phyloP scores from a whole-genome alignment of 2,888 invertebrate species.

The Drosophila kuntzei region DNA sequence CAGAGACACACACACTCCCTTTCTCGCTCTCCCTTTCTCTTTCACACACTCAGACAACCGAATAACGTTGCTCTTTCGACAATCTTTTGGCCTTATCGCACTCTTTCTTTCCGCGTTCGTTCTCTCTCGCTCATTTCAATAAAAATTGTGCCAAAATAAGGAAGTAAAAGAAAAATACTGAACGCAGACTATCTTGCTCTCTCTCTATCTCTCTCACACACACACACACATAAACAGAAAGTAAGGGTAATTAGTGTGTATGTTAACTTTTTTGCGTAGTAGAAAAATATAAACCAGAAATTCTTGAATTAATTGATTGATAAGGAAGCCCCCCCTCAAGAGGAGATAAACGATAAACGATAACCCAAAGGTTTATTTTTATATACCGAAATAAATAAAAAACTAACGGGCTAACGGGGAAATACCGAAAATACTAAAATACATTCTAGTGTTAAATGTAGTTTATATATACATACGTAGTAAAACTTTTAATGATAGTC shows the following conservation, averaged over 20 bases:
- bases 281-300: slow-evolving; percentile 3
- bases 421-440: slow-evolving; percentile 34
- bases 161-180: not conserved
- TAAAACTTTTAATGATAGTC: slow-evolving; percentile 33
- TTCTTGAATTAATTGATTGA: slow-evolving; percentile 12
- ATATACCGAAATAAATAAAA: slow-evolving; percentile 18
- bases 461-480: slow-evolving; percentile 27
- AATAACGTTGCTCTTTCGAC: slow-evolving; percentile 10
- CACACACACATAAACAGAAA: slow-evolving; percentile 26
- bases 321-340: not conserved
- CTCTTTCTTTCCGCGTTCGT: slow-evolving; percentile 1
- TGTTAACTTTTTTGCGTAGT: slow-evolving; percentile 45
- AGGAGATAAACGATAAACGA: slow-evolving; percentile 5
- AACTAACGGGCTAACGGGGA: slow-evolving; percentile 32
- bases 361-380: slow-evolving; percentile 42
- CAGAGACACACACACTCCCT: slow-evolving; percentile 6
- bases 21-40: not conserved
- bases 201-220: slow-evolving; percentile 10
- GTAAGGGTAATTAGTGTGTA: slow-evolving; percentile 59
- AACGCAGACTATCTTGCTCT: slow-evolving; percentile 9
- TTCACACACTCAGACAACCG: not conserved
- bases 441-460: slow-evolving; percentile 37
- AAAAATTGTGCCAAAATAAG: slow-evolving; percentile 45
- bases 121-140: slow-evolving; percentile 37
- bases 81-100: slow-evolving; percentile 8